Evolutionary conservation across 2,888 invertebrate species (phyloP).

Genomic region (Archips crataeganus): DNA sequence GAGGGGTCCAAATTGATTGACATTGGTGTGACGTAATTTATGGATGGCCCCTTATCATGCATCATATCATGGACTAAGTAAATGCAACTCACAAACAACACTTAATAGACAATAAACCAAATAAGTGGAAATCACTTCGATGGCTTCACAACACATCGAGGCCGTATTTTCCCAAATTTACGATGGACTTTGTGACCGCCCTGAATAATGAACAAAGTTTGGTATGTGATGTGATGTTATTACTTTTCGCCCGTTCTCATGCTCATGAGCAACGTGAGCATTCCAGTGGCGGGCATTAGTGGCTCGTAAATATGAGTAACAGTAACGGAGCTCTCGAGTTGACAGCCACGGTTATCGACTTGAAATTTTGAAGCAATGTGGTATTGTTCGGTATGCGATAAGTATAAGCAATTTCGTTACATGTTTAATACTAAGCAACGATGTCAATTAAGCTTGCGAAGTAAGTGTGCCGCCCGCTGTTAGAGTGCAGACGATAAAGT

Average conservation of each 20-base stretch:
- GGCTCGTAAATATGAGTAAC: slow-evolving; percentile 62
- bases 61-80: too few species aligned
- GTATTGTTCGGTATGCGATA: slow-evolving; percentile 26
- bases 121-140: slow-evolving; percentile 14
- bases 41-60: too few species aligned
- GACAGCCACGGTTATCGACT: slow-evolving; percentile 36
- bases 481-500: slow-evolving; percentile 30
- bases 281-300: slow-evolving; percentile 56
- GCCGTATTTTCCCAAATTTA: slow-evolving; percentile 61
- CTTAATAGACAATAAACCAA: not conserved
- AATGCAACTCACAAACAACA: not conserved
- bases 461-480: slow-evolving; percentile 29
- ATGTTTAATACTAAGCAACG: slow-evolving; percentile 30
- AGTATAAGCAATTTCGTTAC: slow-evolving; percentile 38
- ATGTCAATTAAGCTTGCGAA: slow-evolving; percentile 33
- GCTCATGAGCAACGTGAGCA: slow-evolving; percentile 44
- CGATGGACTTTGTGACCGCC: slow-evolving; percentile 62
- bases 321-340: slow-evolving; percentile 46
- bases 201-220: slow-evolving; percentile 51
- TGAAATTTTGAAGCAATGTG: slow-evolving; percentile 30
- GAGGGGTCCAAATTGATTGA: too few species aligned
- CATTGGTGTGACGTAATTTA: too few species aligned
- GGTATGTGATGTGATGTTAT: slow-evolving; percentile 16
- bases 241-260: slow-evolving; percentile 25
- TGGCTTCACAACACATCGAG: slow-evolving; percentile 18